Evolutionary conservation across 2,888 invertebrate genomes (phyloP), one percentile per base, ranked within the genome.

Genomic region (Salticus scenicus): DNA sequence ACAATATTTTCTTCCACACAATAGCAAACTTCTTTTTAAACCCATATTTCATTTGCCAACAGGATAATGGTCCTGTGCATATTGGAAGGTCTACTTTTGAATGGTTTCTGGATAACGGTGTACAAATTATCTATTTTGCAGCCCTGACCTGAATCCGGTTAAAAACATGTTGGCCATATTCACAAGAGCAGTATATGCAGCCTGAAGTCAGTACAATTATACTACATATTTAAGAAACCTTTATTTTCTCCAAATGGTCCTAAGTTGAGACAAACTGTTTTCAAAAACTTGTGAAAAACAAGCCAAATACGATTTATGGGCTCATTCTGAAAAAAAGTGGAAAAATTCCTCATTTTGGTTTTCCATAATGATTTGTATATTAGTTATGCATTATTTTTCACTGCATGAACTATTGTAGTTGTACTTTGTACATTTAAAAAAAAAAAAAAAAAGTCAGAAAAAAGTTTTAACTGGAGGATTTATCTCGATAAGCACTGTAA

Each of bases 61-160:
- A 4, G 4, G 47, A 47, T 47, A 47, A 47, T 47, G 47, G 14
- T 47, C 47, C 47, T 47, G 47, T 47, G 47, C 5, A 47, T n/a
- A 47, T n/a, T 47, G 47, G 17, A 47, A 47, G n/a, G 47, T 47
- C 47, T n/a, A 47, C 47, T 47, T 47, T 47, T n/a, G 47, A 47
- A 47, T 47, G 47, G 1, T 47, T 47, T 47, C 1, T n/a, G n/a
- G n/a, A n/a, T n/a, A n/a, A n/a, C n/a, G n/a, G n/a, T n/a, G n/a
- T n/a, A n/a, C n/a, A n/a, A n/a, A n/a, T n/a, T n/a, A 47, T 47
- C 47, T 14, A 47, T 47, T 47, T 1, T 1, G 1, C 47, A 47
- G 0, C 5, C n/a, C n/a, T n/a, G n/a, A n/a, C n/a, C n/a, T n/a
- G n/a, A n/a, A n/a, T n/a, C n/a, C n/a, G n/a, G n/a, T 47, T 1